Percentiles rank a stretch among this genome's conserved stretches.
Conservation (phyloP, 2,113 vertebrate species). For the Mus spicilegus region DNA sequence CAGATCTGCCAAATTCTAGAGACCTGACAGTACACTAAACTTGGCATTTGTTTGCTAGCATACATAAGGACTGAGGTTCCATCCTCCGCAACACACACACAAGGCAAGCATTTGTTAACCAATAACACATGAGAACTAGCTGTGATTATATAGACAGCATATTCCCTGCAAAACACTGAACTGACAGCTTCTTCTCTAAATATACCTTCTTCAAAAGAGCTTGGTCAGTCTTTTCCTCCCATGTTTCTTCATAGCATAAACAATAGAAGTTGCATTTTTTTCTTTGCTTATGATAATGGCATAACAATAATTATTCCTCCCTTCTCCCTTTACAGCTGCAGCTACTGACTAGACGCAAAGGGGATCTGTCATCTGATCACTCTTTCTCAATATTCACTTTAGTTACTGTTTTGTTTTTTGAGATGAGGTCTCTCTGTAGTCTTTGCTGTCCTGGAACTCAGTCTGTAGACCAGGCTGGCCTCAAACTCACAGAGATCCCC, state of each 20-base stretch:
- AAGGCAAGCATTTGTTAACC: background rate
- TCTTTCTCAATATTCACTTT: background rate
- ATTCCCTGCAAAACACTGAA: conserved; percentile 42
- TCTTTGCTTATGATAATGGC: conserved; percentile 17
- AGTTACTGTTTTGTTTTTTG: background rate
- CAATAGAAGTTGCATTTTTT: background rate
- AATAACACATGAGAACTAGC: conserved; percentile 9
- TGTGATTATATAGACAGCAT: background rate
- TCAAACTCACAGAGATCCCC: background rate
- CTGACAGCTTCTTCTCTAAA: background rate
- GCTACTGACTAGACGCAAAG: conserved; percentile 25
- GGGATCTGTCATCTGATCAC: background rate
- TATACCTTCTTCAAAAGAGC: conserved; percentile 16
- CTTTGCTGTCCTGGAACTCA: background rate
- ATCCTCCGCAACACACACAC: background rate
- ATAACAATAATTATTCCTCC: background rate
- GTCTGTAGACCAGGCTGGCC: background rate
- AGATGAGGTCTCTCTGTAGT: background rate
- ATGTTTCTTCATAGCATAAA: conserved; percentile 1
- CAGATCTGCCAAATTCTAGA: background rate
- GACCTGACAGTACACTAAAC: background rate
- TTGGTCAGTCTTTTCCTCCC: conserved; percentile 25
- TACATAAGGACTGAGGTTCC: background rate
- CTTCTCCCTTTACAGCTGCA: background rate
- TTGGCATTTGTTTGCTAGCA: background rate